Evolutionary conservation across 2,113 vertebrate genomes (phyloP).

Genomic region (Cnemophilus loriae): DNA sequence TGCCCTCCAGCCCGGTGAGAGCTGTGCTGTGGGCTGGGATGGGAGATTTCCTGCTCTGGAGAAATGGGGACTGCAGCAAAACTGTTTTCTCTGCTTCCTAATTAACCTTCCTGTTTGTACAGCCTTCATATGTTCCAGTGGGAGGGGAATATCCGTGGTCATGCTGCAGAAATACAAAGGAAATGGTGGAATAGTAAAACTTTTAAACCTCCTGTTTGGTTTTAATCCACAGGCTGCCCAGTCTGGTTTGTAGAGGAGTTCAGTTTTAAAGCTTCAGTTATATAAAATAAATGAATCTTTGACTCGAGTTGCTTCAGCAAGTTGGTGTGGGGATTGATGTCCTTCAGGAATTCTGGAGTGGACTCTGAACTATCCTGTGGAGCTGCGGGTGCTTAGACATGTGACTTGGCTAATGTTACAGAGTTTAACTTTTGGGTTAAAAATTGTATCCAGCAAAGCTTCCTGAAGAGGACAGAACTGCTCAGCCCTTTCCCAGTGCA

Average conservation of each 20-base stretch:
- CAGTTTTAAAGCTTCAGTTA: background rate
- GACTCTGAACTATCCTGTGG: background rate
- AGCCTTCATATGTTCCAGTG: background rate
- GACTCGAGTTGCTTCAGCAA: background rate
- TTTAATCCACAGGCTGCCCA: background rate
- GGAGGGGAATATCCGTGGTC: background rate
- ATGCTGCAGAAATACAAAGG: background rate
- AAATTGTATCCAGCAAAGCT: background rate
- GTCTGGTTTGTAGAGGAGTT: background rate
- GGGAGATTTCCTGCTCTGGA: conserved; percentile 24
- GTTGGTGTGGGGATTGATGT: background rate
- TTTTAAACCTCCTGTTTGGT: background rate
- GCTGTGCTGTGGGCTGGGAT: background rate
- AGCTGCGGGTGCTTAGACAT: background rate
- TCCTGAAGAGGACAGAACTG: background rate
- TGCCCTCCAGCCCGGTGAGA: background rate
- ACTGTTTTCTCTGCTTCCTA: conserved; percentile 36
- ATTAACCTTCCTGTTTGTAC: conserved; percentile 40
- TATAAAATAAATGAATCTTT: background rate
- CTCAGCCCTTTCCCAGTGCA: fast-evolving
- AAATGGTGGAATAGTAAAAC: background rate
- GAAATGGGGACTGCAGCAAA: background rate
- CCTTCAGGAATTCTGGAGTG: background rate
- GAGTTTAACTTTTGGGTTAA: background rate
- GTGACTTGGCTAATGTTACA: background rate